phyloP scores from a whole-genome alignment of 2,797 vertebrate species.

The Pseudochirops cupreus region DNA sequence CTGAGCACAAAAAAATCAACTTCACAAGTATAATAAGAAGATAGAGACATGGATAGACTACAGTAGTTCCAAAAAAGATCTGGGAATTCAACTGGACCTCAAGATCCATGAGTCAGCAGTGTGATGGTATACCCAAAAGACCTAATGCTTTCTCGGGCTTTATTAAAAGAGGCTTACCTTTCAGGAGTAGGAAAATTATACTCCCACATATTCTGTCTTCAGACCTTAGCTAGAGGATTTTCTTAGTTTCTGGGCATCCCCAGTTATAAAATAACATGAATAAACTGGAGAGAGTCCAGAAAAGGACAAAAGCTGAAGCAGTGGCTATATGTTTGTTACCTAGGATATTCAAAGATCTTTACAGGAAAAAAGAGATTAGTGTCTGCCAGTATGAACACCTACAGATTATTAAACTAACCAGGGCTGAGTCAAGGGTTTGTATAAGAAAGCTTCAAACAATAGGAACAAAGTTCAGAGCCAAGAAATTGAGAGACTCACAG shows the following conservation, averaged over 20 bases:
- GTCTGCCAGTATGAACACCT: conserved; percentile 7
- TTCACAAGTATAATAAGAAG: not conserved
- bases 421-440: not conserved
- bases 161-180: not conserved
- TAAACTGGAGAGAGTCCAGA: not conserved
- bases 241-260: not conserved
- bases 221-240: not conserved
- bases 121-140: not conserved
- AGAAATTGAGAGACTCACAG: not conserved
- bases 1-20: not conserved
- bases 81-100: not conserved
- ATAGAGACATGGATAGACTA: not conserved
- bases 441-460: not conserved
- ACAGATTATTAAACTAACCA: conserved; percentile 30
- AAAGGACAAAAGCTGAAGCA: conserved; percentile 29
- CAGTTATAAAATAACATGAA: not conserved
- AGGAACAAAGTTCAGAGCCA: not conserved
- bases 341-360: not conserved
- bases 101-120: not conserved
- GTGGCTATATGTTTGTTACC: not conserved
- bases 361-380: not conserved
- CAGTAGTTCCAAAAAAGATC: not conserved
- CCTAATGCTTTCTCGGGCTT: not conserved
- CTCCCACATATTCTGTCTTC: not conserved
- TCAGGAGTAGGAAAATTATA: not conserved